Evolutionary conservation across 2,888 invertebrate species (phyloP), one percentile per base, ranked within the genome.

Genomic region (Athrips mouffetella): DNA sequence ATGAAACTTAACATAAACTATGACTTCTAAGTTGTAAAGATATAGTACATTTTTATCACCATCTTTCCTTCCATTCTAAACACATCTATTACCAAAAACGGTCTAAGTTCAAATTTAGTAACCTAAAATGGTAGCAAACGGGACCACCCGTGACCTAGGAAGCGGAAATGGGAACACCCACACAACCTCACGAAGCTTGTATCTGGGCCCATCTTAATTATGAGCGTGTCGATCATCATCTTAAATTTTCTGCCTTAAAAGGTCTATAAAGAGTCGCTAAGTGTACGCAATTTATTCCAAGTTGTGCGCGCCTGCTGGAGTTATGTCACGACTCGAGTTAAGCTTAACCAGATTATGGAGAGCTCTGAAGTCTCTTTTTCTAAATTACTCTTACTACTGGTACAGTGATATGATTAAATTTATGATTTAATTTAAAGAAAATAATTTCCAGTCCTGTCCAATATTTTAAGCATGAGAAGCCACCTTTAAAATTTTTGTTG

Each of bases 181-280:
- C 86, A 73, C 80, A 67, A 72, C 73, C 70, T 86, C 87, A 87
- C 87, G 87, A 85, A 10, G 62, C 58, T 23, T 56, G 72, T 81
- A 88, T 88, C 88, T 57, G 55, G 23, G 49, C 48, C 63, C 65
- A 88, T 88, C 88, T 88, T 88, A 87, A 88, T 88, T 88, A 85
- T 84, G 76, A 85, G 73, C 88, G 86, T 87, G 88, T 78, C 70
- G 85, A 87, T 87, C 82, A 85, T 84, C 84, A 87, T 87, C 88
- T 87, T 71, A 80, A 85, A 86, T 78, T 85, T 80, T 83, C 77
- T 82, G 69, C 86, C 87, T 80, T 86, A 86, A 84, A 87, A 80
- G 86, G 87, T 85, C 79, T 83, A 78, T 82, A 85, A 85, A 86
- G 83, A 84, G 86, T 81, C 78, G 70, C 80, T 82, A 78, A 81